Conservation (phyloP, 2,797 vertebrate species). For the Malacoraja senta region DNA sequence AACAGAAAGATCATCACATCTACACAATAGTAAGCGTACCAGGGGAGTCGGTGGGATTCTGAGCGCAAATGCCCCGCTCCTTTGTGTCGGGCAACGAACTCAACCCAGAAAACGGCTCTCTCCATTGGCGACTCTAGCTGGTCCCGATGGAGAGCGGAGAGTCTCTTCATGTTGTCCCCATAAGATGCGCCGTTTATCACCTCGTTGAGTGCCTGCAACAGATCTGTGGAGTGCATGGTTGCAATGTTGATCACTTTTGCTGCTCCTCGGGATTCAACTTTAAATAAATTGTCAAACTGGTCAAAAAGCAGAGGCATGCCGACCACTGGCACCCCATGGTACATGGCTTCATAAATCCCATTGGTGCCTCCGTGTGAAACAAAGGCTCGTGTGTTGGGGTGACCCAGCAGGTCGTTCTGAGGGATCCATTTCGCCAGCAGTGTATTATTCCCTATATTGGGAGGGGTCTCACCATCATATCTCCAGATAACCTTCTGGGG, state of each 20-base stretch:
- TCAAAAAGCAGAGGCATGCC: conserved; percentile 61
- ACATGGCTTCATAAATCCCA: not conserved
- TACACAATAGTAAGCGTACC: not conserved
- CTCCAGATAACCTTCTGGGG: conserved; percentile 58
- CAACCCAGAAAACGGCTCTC: conserved; percentile 30
- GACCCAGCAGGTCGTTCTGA: conserved; percentile 49
- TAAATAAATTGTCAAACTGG: conserved; percentile 44
- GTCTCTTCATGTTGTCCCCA: conserved; percentile 9
- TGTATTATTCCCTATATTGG: conserved; percentile 36
- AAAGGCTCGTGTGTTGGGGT: conserved; percentile 22
- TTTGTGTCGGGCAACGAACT: conserved; percentile 21
- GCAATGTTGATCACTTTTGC: not conserved
- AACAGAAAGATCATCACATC: conserved; percentile 4
- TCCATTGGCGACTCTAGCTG: conserved; percentile 15
- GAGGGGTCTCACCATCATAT: conserved; percentile 50
- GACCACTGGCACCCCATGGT: conserved; percentile 57
- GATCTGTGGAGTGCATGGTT: not conserved
- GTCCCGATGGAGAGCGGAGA: conserved; percentile 21
- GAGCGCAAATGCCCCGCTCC: not conserved
- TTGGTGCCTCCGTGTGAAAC: not conserved
- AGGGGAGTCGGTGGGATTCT: not conserved
- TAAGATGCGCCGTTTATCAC: not conserved
- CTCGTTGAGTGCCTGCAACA: conserved; percentile 5
- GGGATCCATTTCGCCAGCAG: conserved; percentile 20
- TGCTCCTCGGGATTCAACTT: conserved; percentile 15